Conservation (phyloP, 2,797 vertebrate species). For the Xenops minutus region DNA sequence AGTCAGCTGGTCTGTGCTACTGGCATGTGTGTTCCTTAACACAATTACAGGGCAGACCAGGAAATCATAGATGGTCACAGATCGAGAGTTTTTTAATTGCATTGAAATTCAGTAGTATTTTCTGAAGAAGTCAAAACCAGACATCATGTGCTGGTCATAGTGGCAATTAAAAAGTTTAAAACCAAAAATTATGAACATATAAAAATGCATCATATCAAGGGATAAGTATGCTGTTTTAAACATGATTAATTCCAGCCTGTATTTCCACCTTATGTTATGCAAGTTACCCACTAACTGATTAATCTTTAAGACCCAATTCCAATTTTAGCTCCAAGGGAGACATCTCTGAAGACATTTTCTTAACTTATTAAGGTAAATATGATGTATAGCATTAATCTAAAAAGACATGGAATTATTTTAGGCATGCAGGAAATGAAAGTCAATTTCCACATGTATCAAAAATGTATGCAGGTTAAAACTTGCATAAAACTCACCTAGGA, state of each 20-base stretch:
- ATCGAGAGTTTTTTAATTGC: not conserved
- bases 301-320: constrained; percentile 37
- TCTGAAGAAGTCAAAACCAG: not conserved
- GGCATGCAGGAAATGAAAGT: constrained; percentile 38
- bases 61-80: not conserved
- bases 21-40: not conserved
- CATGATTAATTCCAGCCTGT: not conserved
- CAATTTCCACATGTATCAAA: constrained; percentile 59
- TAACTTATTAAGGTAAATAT: constrained; percentile 47
- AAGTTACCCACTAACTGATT: not conserved
- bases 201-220: not conserved
- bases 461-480: constrained; percentile 53
- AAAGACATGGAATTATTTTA: constrained; percentile 30
- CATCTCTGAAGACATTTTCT: constrained; percentile 39
- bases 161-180: not conserved
- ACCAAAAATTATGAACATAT: not conserved
- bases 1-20: not conserved
- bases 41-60: not conserved
- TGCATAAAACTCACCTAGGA: constrained; percentile 16
- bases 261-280: not conserved
- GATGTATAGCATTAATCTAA: constrained; percentile 54
- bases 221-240: not conserved
- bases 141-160: not conserved
- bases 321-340: constrained; percentile 14
- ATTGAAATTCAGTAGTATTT: not conserved